A percentile compares a stretch with the other conserved stretches of the same genome.
Evolutionary conservation across 2,797 vertebrate species (phyloP).

Genomic region (Catostomus latipinnis): DNA sequence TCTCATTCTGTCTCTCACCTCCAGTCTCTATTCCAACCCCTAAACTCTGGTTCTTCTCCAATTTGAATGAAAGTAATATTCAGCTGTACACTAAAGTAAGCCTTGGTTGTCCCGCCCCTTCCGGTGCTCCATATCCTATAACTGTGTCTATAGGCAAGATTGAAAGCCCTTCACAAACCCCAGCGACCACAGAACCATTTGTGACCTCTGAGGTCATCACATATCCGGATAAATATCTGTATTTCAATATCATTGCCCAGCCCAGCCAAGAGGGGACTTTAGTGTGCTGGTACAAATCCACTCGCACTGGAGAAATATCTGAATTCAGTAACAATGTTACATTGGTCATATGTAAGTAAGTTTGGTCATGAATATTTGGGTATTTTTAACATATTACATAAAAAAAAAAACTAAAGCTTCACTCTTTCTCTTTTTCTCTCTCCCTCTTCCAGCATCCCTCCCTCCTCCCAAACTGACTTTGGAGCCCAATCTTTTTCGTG

Average conservation of each 20-base stretch:
- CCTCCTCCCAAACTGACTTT: background rate
- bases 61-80: no score
- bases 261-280: slow-evolving; percentile 27
- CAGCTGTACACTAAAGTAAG: no score
- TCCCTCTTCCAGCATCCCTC: slow-evolving; percentile 41
- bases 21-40: no score
- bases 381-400: background rate
- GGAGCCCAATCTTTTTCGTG: slow-evolving; percentile 17
- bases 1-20: no score
- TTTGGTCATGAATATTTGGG: background rate
- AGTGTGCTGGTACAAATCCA: slow-evolving; percentile 58
- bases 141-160: background rate
- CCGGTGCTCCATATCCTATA: no score
- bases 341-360: slow-evolving; percentile 53
- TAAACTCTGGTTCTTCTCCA: no score
- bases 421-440: background rate
- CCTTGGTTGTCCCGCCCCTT: no score
- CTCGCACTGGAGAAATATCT: slow-evolving; percentile 19
- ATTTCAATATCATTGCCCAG: background rate
- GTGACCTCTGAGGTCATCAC: accelerated
- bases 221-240: accelerated
- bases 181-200: background rate
- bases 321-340: slow-evolving; percentile 41
- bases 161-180: slow-evolving; percentile 11
- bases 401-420: no score